Conservation (phyloP, 2,888 invertebrate genomes). For the Epinotia nisella region DNA sequence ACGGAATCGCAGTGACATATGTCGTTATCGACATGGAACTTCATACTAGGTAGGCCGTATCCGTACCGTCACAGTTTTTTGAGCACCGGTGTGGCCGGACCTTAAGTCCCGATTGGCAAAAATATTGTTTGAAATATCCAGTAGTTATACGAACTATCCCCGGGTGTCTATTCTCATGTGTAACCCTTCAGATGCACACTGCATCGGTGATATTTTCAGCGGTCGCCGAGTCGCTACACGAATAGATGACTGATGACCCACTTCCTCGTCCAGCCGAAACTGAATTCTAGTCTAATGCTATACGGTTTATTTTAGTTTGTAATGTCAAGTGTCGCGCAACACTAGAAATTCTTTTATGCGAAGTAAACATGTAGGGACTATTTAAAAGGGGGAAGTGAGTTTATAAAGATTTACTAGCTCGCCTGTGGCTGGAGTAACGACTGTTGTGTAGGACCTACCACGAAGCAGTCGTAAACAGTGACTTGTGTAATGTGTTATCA, state of each 20-base stretch:
- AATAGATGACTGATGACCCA: conserved; percentile 79
- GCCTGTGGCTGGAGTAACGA: conserved; percentile 25
- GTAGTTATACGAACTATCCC: conserved; percentile 42
- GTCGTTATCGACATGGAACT: too few relatives aligned
- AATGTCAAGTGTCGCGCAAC: conserved; percentile 34
- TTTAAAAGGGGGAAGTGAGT: conserved; percentile 39
- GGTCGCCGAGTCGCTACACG: conserved; percentile 69
- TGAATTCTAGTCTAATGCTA: conserved; percentile 47
- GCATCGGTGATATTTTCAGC: conserved; percentile 76
- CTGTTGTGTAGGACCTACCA: conserved; percentile 24
- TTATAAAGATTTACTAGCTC: conserved; percentile 31
- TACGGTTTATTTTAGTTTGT: conserved; percentile 52
- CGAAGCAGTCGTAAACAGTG: conserved; percentile 3
- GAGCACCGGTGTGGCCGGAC: too few relatives aligned
- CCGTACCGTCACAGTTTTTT: too few relatives aligned
- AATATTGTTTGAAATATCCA: too few relatives aligned
- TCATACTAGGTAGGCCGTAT: too few relatives aligned
- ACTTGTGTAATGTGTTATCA: background rate
- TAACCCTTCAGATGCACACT: conserved; percentile 68
- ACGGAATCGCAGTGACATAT: too few relatives aligned
- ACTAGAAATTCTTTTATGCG: conserved; percentile 38
- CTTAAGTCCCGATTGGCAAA: too few relatives aligned
- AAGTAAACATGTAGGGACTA: conserved; percentile 33
- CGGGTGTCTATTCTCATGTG: conserved; percentile 55
- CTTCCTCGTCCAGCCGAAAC: conserved; percentile 60